Percentiles rank a stretch among this genome's conserved stretches.
These are phyloP conservation scores for Cenopis cana DNA, from an alignment of 2,888 invertebrate species.

Conservation along the genomic window DNA sequence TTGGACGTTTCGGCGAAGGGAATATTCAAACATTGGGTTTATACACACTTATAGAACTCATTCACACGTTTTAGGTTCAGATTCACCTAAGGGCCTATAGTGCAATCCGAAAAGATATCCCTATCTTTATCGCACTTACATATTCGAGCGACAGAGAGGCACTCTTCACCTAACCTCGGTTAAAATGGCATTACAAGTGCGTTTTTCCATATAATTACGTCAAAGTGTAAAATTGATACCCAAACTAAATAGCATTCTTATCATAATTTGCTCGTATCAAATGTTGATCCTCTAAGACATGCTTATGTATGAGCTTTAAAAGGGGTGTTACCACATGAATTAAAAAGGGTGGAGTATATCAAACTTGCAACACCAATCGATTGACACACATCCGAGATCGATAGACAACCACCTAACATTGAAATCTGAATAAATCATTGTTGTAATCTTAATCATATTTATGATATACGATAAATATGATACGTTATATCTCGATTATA, in stretches of 20 bases:
- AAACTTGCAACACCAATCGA: background rate
- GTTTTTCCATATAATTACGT: too few relatives aligned
- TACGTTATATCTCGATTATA: too few relatives aligned
- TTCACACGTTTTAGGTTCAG: background rate
- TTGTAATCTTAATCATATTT: background rate
- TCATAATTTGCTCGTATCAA: background rate
- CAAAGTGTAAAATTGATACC: too few relatives aligned
- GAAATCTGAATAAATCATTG: background rate
- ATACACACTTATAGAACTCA: conserved; percentile 10
- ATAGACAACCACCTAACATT: background rate
- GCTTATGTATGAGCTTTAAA: background rate
- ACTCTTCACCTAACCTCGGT: too few relatives aligned
- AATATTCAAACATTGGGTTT: conserved; percentile 7
- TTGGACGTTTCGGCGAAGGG: conserved; percentile 12
- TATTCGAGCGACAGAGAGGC: too few relatives aligned
- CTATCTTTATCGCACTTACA: too few relatives aligned
- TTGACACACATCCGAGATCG: background rate
- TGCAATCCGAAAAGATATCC: too few relatives aligned
- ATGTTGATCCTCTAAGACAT: background rate
- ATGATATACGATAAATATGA: background rate
- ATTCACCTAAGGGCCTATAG: background rate
- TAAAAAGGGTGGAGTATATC: background rate
- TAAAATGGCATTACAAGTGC: too few relatives aligned
- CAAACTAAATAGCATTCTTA: too few relatives aligned
- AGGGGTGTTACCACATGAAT: background rate